Evolutionary conservation across 2,888 invertebrate species (phyloP).

Genomic region (Chloroclystis v-ata): DNA sequence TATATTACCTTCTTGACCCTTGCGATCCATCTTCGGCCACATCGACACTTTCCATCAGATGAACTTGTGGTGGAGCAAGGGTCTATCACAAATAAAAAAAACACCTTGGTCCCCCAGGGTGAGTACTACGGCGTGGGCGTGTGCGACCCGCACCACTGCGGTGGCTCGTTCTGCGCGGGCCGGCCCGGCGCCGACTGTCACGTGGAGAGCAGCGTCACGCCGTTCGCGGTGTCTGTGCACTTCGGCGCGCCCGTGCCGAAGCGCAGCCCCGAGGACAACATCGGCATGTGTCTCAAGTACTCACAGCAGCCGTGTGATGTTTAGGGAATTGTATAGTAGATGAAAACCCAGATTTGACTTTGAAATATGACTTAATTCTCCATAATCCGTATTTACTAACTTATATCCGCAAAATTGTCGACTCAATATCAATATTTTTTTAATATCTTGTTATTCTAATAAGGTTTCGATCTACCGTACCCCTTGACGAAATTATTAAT

Average conservation of each 20-base stretch:
- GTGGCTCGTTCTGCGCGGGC: conserved; percentile 82
- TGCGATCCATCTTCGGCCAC: too few species aligned
- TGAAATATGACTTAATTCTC: too few species aligned
- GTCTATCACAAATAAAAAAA: too few species aligned
- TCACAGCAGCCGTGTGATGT: conserved; percentile 82
- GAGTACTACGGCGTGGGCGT: conserved; percentile 78
- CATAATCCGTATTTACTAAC: too few species aligned
- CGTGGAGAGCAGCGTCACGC: conserved; percentile 86
- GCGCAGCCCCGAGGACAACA: conserved; percentile 86
- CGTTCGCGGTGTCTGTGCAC: conserved; percentile 87
- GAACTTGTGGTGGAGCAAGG: too few species aligned
- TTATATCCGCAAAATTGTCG: too few species aligned
- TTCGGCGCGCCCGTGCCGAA: conserved; percentile 84
- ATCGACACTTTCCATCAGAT: too few species aligned
- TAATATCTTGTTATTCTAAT: too few species aligned
- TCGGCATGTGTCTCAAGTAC: conserved; percentile 87
- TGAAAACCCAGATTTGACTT: neutral
- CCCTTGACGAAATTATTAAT: too few species aligned
- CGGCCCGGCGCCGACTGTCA: conserved; percentile 71
- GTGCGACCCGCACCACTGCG: conserved; percentile 89
- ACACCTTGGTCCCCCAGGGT: conserved; percentile 62
- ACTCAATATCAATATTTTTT: too few species aligned
- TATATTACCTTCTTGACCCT: too few species aligned
- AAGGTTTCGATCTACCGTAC: too few species aligned
- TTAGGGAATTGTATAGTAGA: conserved; percentile 12